Percentiles rank a stretch among this genome's conserved stretches.
Evolutionary conservation across 2,113 vertebrate genomes (phyloP).

Genomic region (rabbit (Oryctolagus cuniculus)): mOryCun1.1 NC_091434.1:101926001-101926500

Average conservation of each 20-base stretch:
- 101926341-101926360: constrained; percentile 96
- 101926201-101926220: constrained; percentile 95
- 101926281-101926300: constrained; percentile 97
- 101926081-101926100: constrained; percentile 77
- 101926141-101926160: constrained; percentile 48
- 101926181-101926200: constrained; percentile 89
- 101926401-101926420: constrained; percentile 35
- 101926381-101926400: constrained; percentile 70
- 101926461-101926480: not conserved
- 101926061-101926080: constrained; percentile 70
- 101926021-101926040: constrained; percentile 73
- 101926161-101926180: constrained; percentile 75
- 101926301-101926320: constrained; percentile 99
- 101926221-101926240: constrained; percentile 98
- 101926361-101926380: constrained; percentile 98
- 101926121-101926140: constrained; percentile 59
- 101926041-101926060: constrained; percentile 71
- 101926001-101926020: constrained; percentile 71
- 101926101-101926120: constrained; percentile 70
- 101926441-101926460: not conserved
- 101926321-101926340: constrained; percentile 98
- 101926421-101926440: not conserved
- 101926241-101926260: constrained; percentile 99
- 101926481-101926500: not conserved
- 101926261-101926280: constrained; percentile 98